Percentiles rank a stretch among this genome's conserved stretches.
Evolutionary conservation across 2,797 vertebrate genomes (phyloP).

Genomic region (Holocentrus rufus): DNA sequence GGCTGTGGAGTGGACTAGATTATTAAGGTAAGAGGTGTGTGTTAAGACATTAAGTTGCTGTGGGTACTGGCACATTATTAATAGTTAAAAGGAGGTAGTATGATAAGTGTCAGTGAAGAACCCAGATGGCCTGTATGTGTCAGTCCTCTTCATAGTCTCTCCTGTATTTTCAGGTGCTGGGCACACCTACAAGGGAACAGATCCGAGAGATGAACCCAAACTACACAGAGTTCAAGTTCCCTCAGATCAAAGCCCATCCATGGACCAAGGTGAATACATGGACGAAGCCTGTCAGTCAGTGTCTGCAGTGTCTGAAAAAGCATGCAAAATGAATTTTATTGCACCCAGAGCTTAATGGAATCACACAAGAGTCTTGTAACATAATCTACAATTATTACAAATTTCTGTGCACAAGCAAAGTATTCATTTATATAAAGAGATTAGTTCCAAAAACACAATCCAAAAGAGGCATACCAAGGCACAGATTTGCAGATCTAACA

Average conservation of each 20-base stretch:
- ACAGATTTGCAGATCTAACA: neutral
- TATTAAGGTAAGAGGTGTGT: neutral
- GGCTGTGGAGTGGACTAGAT: too few relatives aligned
- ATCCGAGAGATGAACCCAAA: constrained; percentile 95
- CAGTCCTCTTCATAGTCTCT: neutral
- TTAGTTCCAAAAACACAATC: constrained; percentile 3
- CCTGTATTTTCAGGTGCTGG: constrained; percentile 48
- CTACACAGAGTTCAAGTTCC: constrained; percentile 93
- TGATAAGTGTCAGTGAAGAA: too few relatives aligned
- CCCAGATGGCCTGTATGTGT: neutral
- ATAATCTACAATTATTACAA: neutral
- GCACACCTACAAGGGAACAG: constrained; percentile 90
- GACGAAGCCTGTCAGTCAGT: too few relatives aligned
- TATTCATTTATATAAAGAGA: neutral
- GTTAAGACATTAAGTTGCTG: too few relatives aligned
- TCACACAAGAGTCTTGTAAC: neutral
- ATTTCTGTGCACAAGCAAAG: neutral
- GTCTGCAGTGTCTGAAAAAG: too few relatives aligned
- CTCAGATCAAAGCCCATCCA: constrained; percentile 83
- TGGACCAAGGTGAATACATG: constrained; percentile 62
- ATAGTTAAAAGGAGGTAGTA: too few relatives aligned
- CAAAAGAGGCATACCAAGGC: neutral
- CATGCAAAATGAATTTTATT: too few relatives aligned
- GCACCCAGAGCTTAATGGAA: too few relatives aligned
- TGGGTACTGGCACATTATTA: too few relatives aligned